Evolutionary conservation across 2,888 invertebrate species (phyloP), one percentile per base, ranked within the genome.

Genomic region (Drosophila stalkeri): DNA sequence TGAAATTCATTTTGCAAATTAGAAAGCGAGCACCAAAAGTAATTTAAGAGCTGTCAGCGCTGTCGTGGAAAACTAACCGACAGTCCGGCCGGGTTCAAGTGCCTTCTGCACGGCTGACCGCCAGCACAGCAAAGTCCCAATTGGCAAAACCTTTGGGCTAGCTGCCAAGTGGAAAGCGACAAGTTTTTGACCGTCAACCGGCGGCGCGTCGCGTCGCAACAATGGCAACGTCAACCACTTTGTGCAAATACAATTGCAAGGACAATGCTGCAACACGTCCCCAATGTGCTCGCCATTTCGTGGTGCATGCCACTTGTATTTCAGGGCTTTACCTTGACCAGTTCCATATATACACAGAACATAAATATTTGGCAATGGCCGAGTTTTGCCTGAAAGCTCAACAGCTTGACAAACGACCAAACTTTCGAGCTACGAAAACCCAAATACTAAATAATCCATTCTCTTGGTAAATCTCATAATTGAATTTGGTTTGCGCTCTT

Each of bases 1-100:
- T 72, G 66, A 69, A 73, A 77, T 74, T 70, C 65, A 82, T 82
- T 90, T 90, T 88, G 90, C 77, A 86, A 90, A 84, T 90, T 88
- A 88, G 86, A 90, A 85, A 79, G 83, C 67, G 75, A 71, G 65
- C 65, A 75, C 52, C 57, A 65, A 77, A 65, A 71, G 72, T 87
- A 87, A 84, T 83, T 81, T 70, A 66, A 55, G 55, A 59, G 55
- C 86, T 83, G 86, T 79, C 89, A 77, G 37, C 52, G 23, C 37
- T 54, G 81, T 67, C 67, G 33, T 60, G 52, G 44, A 60, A 59
- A 63, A 77, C 57, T 62, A 72, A n/a, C 33, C 41, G 12, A 46
- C 80, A 49, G 35, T 23, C 78, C 43, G 39, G 6, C 31, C 12
- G 44, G 44, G 59, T 69, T 74, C 69, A 64, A 79, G 49, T 76